phyloP scores from a whole-genome alignment of 2,888 invertebrate species.

The Slavum lentiscoides region DNA sequence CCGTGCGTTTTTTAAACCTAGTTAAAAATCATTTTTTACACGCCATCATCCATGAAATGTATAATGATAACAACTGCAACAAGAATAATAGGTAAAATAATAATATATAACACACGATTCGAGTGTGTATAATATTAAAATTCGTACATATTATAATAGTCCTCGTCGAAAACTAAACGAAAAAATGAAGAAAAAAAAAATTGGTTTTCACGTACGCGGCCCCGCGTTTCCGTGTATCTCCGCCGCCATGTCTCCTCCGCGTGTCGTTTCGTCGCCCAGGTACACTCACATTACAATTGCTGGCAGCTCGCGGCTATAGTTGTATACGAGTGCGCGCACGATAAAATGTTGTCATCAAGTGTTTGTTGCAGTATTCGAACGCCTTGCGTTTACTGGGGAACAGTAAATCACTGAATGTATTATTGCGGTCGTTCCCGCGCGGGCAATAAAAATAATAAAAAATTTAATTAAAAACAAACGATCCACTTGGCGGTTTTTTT shows the following conservation, averaged over 20 bases:
- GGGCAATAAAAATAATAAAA: neutral
- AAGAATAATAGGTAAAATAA: too few species aligned
- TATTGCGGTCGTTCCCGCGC: neutral
- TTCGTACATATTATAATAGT: too few species aligned
- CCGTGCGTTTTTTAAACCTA: too few species aligned
- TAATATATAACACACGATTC: too few species aligned
- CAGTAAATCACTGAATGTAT: slow-evolving; percentile 23
- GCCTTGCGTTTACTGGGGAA: neutral
- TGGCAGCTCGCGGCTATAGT: too few species aligned
- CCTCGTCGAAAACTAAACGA: too few species aligned
- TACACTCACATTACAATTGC: too few species aligned
- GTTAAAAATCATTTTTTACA: too few species aligned
- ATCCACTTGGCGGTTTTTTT: neutral
- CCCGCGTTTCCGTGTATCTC: neutral
- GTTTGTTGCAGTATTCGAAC: slow-evolving; percentile 19
- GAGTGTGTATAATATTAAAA: too few species aligned
- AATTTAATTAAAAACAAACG: neutral
- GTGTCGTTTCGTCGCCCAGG: too few species aligned
- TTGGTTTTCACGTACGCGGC: slow-evolving; percentile 11
- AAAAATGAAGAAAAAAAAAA: neutral
- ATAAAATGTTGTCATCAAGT: slow-evolving; percentile 2
- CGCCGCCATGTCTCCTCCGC: neutral
- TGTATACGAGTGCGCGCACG: neutral
- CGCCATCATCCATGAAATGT: too few species aligned
- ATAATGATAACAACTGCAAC: too few species aligned